Base-by-base conservation (phyloP, 2,888 invertebrate species). In the Flexamia atlantica region DNA sequence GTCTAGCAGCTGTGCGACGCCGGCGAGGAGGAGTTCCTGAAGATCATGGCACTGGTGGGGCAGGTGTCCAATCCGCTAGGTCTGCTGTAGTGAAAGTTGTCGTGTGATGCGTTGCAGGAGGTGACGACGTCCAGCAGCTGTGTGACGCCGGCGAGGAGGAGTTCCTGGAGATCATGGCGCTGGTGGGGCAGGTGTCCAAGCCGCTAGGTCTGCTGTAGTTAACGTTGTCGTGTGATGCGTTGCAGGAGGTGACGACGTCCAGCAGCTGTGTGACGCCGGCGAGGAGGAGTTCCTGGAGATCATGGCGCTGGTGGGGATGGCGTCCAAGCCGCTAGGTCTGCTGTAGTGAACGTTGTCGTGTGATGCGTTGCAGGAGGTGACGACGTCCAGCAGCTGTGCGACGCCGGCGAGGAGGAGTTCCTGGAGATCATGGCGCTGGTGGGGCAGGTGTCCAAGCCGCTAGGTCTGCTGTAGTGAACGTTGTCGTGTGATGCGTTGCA, bases 11-110 rank as follows among this genome's bases (percentile, higher is more conserved):
- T 99, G 23, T 99, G 98, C 90, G 99, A 99, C 89, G 99, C 99
- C 5, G 99, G 99, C 25, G 99, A 99, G 90, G 98, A 98, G 89
- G 99, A 99, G 90, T 99, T 99, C 90, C 92, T 99, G 40, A 23
- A 53, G 53, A 53, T 53, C 53, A 53, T 10, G 53, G 53, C 20
- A 4, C 53, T 53, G 53, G 53, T 64, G 64, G 81, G 81, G 40
- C 99, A 99, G 99, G 98, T 99, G 0, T 96, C 97, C 76, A 99
- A 99, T 90, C 99, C 99, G 0, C 93, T 99, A 28, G 99, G 99
- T 91, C 99, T 99, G n/a, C 93, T 99, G 36, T 64, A 93, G 99
- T 4, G 98, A 98, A 90, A 99, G 92, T 92, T 88, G 14, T 17
- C 17, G 14, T 4, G 46, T 46, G 53, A 23, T 64, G 17, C 12